Evolutionary conservation across 1,140 invertebrate species (phyloP), one percentile per base, ranked within the genome.

Genomic region (Acromyrmex heyeri): DNA sequence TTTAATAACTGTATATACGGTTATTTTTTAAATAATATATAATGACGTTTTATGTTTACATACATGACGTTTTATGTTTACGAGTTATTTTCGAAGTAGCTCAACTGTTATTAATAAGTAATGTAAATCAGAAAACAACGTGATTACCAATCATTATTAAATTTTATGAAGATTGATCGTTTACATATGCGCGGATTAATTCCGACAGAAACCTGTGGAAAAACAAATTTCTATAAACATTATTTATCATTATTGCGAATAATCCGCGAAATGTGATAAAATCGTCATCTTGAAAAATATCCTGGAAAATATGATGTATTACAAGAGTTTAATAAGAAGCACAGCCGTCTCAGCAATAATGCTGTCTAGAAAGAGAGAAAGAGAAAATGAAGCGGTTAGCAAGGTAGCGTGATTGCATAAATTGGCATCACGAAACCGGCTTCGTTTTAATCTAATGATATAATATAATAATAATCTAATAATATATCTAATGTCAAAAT

Each of bases 161-260:
- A 78, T 78, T 78, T 65, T 44, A 65, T 67, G 61, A 78, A 64
- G 44, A 78, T 78, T 65, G 76, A 78, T 78, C 59, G 34, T 18
- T 44, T 10, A 30, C 3, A 12, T 30, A n/a, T 16, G 16, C 7
- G 24, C 24, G 12, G n/a, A 78, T 78, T 30, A 65, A 67, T 14
- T 16, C 7, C 24, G 8, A 61, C 24, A 38, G 5, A 48, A 14
- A 44, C 12, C 44, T 14, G 38, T 6, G 12, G 76, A 3, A 16
- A 61, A 78, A 27, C 12, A 50, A 65, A 78, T 78, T 78, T 78
- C 18, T 65, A 30, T 34, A 65, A 78, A 67, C 38, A 12, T 78
- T 65, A 50, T 50, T 78, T n/a, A 65, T 78, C 61, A 64, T 78
- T 10, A 65, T 65, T 4, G 59, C 38, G 18, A 78, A 21, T 78